Evolutionary conservation across 2,113 vertebrate genomes (phyloP).

Genomic region (Hippocampus barbouri): DNA sequence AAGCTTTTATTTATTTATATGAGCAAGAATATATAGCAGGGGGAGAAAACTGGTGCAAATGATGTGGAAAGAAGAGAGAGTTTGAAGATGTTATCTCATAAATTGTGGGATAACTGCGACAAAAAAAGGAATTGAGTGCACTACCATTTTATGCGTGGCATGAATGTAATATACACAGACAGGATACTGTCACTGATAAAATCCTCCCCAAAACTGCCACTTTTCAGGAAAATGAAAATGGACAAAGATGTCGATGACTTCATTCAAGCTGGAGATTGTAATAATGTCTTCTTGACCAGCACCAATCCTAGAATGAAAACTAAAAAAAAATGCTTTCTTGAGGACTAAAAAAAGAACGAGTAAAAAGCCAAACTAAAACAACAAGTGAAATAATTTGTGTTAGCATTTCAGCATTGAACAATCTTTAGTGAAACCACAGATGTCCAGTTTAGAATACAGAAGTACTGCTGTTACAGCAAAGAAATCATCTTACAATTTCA

Average conservation of each 20-base stretch:
- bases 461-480: not conserved
- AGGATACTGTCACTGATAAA: constrained; percentile 21
- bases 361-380: not conserved
- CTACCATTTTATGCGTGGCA: constrained; percentile 52
- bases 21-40: constrained; percentile 46
- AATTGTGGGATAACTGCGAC: constrained; percentile 35
- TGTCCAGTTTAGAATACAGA: not conserved
- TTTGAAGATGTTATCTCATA: constrained; percentile 39
- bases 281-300: not conserved
- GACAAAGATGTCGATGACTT: not conserved
- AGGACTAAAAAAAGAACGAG: not conserved
- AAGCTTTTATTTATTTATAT: constrained; percentile 66
- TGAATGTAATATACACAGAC: constrained; percentile 57
- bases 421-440: not conserved
- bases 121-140: constrained; percentile 23
- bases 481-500: not conserved
- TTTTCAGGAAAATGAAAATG: not conserved
- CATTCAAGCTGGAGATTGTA: not conserved
- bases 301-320: not conserved
- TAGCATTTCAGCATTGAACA: not conserved
- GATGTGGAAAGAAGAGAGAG: constrained; percentile 36
- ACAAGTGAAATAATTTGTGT: not conserved
- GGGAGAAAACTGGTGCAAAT: constrained; percentile 60
- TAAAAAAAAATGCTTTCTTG: not conserved
- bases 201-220: not conserved